Evolutionary conservation across 2,888 invertebrate species (phyloP).

Genomic region (Polyommatus iphigenia): DNA sequence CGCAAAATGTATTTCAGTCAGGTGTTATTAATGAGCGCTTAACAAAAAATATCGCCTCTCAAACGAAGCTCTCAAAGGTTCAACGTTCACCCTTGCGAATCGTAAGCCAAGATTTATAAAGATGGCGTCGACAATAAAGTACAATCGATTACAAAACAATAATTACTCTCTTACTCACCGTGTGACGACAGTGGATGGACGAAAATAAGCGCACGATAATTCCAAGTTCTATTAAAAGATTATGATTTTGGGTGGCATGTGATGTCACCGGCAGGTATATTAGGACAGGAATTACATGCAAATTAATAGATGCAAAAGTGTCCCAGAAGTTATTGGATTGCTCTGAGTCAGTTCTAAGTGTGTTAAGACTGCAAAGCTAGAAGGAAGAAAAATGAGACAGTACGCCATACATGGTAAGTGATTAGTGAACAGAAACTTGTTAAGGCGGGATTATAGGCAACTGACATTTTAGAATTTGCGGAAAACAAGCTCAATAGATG

Average conservation of each 20-base stretch:
- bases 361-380: background rate
- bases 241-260: constrained; percentile 20
- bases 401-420: background rate
- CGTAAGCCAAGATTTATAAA: constrained; percentile 1
- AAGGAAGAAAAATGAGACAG: background rate
- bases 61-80: background rate
- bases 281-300: background rate
- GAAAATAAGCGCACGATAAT: constrained; percentile 11
- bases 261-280: constrained; percentile 11
- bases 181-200: constrained; percentile 15
- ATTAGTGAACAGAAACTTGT: background rate
- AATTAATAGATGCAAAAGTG: background rate
- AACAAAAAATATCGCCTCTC: background rate
- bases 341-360: background rate
- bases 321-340: background rate
- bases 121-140: constrained; percentile 16
- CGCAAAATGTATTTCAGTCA: background rate
- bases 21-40: background rate
- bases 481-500: too few relatives aligned
- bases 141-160: constrained; percentile 15
- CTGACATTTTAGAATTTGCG: too few relatives aligned
- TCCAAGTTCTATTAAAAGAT: constrained; percentile 9
- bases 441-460: too few relatives aligned
- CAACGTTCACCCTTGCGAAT: background rate
- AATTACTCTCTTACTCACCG: constrained; percentile 21